These are phyloP conservation scores for Labia minor DNA, from an alignment of 2,888 invertebrate genomes.

Conservation along the genomic window DNA sequence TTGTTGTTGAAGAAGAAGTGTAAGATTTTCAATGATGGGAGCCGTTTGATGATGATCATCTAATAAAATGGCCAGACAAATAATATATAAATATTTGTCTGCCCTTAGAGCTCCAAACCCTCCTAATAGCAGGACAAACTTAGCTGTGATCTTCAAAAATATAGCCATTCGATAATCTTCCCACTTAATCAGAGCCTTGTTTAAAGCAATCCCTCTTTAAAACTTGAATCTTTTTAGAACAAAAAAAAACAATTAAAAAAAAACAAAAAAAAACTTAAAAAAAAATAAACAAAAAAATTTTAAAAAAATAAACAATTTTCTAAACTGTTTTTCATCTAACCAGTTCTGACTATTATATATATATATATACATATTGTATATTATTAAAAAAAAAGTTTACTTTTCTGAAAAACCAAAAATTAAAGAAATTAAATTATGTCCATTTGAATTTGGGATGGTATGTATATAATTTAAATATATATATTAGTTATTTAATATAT, in stretches of 20 bases:
- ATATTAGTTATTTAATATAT: background rate
- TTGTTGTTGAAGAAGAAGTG: constrained; percentile 42
- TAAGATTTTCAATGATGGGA: constrained; percentile 13
- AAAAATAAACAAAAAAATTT: too few relatives aligned
- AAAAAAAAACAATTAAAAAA: background rate
- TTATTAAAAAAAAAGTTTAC: background rate
- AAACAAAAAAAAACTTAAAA: background rate
- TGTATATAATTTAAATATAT: background rate
- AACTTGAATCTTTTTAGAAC: constrained; percentile 13
- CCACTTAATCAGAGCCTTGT: constrained; percentile 13
- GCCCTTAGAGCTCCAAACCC: background rate
- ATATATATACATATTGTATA: background rate
- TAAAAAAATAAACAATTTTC: background rate
- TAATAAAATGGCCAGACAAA: background rate
- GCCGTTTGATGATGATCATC: constrained; percentile 7
- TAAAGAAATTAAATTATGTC: background rate
- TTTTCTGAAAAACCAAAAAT: background rate
- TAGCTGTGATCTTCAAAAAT: constrained; percentile 8
- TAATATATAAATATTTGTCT: background rate
- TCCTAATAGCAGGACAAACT: constrained; percentile 3
- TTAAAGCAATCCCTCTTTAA: constrained; percentile 9
- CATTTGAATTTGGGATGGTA: background rate
- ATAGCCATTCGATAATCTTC: constrained; percentile 13
- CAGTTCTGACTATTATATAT: background rate
- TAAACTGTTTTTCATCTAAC: constrained; percentile 5